These are phyloP conservation scores for Tineola bisselliella DNA, from an alignment of 2,888 invertebrate species.

Conservation along the genomic window DNA sequence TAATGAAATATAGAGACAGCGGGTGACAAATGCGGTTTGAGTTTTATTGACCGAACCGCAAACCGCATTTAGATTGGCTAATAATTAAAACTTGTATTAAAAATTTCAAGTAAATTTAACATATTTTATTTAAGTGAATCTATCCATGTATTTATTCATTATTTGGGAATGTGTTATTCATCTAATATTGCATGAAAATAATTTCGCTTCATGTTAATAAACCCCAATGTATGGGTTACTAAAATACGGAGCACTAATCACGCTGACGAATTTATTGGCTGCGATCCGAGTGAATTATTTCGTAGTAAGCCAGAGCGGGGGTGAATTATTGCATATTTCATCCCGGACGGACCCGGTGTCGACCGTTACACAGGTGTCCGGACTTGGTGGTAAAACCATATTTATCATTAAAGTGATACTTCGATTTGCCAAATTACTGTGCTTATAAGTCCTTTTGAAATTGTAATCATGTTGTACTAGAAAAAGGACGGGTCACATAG, in stretches of 20 bases:
- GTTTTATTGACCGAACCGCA: constrained; percentile 14
- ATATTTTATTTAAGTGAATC: no score
- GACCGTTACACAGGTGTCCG: constrained; percentile 18
- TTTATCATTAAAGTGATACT: constrained; percentile 4
- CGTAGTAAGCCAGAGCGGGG: not conserved
- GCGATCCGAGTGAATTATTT: constrained; percentile 46
- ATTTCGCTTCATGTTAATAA: constrained; percentile 22
- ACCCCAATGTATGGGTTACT: constrained; percentile 7
- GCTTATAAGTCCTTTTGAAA: not conserved
- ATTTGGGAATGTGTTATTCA: no score
- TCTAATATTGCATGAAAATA: constrained; percentile 7
- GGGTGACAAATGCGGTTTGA: no score
- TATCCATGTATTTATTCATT: no score
- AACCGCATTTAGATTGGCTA: no score
- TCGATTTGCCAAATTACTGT: not conserved
- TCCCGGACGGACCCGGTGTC: constrained; percentile 43
- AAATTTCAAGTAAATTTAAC: no score
- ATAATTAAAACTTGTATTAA: no score
- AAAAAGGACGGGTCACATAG: no score
- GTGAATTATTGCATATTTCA: constrained; percentile 31
- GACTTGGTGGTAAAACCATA: constrained; percentile 14
- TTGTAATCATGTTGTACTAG: not conserved
- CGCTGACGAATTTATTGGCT: constrained; percentile 60
- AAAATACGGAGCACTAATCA: constrained; percentile 34
- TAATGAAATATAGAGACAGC: no score